Evolutionary conservation across 2,888 invertebrate genomes (phyloP).

Genomic region (Apodemia mormo): DNA sequence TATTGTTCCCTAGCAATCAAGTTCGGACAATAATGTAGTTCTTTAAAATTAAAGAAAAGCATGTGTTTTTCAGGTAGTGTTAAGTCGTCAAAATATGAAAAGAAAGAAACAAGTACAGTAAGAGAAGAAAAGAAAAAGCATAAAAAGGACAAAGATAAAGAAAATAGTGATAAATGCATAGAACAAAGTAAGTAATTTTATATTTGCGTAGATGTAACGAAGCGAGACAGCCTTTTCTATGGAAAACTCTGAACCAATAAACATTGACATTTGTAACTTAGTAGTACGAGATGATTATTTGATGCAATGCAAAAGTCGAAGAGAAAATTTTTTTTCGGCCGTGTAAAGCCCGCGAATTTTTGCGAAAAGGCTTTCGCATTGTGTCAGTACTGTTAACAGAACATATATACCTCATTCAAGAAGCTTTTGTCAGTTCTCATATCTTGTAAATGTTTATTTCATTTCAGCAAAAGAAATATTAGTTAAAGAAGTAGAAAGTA

Average conservation of each 20-base stretch:
- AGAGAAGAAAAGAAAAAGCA: constrained; percentile 74
- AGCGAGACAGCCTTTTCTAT: too few relatives aligned
- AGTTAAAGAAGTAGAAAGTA: constrained; percentile 73
- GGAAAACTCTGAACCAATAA: too few relatives aligned
- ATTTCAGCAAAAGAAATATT: constrained; percentile 73
- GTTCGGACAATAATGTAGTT: not conserved
- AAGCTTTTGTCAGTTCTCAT: too few relatives aligned
- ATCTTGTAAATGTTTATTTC: constrained; percentile 38
- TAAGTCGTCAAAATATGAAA: constrained; percentile 70
- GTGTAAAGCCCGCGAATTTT: too few relatives aligned
- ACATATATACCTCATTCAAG: too few relatives aligned
- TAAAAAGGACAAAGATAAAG: constrained; percentile 67
- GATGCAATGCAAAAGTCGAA: too few relatives aligned
- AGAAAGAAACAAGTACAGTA: constrained; percentile 71
- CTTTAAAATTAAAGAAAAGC: not conserved
- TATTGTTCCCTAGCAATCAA: not conserved
- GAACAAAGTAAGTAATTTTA: constrained; percentile 63
- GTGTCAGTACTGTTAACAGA: too few relatives aligned
- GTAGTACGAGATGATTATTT: too few relatives aligned
- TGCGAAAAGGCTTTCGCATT: too few relatives aligned
- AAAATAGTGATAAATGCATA: constrained; percentile 77
- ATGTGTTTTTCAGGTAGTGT: constrained; percentile 51
- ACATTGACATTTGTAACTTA: too few relatives aligned
- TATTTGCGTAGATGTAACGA: not conserved
- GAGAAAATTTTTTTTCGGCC: too few relatives aligned